Evolutionary conservation across 2,888 invertebrate species (phyloP).

Genomic region (Eristalis intricaria): DNA sequence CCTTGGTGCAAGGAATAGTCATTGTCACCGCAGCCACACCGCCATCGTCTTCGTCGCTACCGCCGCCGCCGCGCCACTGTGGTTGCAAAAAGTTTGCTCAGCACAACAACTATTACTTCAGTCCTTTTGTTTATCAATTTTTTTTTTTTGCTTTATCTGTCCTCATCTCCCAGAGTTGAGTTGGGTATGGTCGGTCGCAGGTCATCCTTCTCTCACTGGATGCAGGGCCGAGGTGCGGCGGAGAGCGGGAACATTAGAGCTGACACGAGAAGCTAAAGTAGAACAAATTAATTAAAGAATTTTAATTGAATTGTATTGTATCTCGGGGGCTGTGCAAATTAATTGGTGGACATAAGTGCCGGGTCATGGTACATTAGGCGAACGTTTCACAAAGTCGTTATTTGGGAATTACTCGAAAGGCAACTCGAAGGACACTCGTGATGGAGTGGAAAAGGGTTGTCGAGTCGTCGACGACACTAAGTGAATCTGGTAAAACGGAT

Average conservation of each 20-base stretch:
- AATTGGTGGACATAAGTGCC: slow-evolving; percentile 29
- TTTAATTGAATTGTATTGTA: slow-evolving; percentile 64
- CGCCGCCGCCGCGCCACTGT: background rate
- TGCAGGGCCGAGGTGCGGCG: background rate
- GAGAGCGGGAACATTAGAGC: background rate
- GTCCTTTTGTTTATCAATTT: slow-evolving; percentile 38
- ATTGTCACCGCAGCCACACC: slow-evolving; percentile 4
- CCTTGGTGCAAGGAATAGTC: background rate
- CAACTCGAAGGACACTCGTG: background rate
- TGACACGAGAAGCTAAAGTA: slow-evolving; percentile 22
- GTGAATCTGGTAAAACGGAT: background rate
- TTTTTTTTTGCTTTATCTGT: background rate
- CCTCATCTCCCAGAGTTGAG: slow-evolving; percentile 18
- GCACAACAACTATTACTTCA: slow-evolving; percentile 47
- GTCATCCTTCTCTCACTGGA: slow-evolving; percentile 2
- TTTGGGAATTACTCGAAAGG: background rate
- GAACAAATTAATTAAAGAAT: slow-evolving; percentile 62
- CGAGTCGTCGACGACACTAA: background rate
- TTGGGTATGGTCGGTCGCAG: slow-evolving; percentile 1
- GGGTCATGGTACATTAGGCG: slow-evolving; percentile 6
- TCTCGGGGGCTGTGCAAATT: slow-evolving; percentile 32
- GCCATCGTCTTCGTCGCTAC: too few relatives aligned
- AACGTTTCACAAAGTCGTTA: slow-evolving; percentile 1
- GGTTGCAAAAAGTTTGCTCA: slow-evolving; percentile 12
- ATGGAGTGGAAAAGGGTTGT: background rate